A percentile compares a stretch with the other conserved stretches of the same genome.
Evolutionary conservation across 2,797 vertebrate genomes (phyloP).

Genomic region (Helostoma temminkii): DNA sequence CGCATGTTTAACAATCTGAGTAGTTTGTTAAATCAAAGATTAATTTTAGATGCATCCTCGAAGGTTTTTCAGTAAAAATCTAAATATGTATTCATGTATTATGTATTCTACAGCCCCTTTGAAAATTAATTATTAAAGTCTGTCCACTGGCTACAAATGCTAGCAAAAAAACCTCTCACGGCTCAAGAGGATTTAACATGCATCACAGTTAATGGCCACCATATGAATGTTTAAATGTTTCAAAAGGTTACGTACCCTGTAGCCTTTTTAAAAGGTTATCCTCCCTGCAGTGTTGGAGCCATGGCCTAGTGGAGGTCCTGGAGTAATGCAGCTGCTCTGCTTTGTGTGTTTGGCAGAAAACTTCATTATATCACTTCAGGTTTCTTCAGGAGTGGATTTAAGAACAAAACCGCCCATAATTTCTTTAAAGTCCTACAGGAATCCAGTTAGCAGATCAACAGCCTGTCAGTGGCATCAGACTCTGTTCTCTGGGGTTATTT

Average conservation of each 20-base stretch:
- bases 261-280: constrained; percentile 74
- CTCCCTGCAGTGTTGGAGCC: constrained; percentile 48
- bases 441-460: constrained; percentile 29
- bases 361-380: constrained; percentile 39
- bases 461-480: constrained; percentile 14
- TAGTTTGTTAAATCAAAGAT: constrained; percentile 1
- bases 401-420: constrained; percentile 26
- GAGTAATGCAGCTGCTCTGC: constrained; percentile 34
- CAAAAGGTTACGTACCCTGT: constrained; percentile 72
- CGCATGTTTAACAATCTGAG: constrained; percentile 11
- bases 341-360: constrained; percentile 43
- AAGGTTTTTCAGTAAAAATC: constrained; percentile 32
- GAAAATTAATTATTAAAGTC: constrained; percentile 58
- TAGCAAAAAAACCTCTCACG: constrained; percentile 37
- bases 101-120: constrained; percentile 40
- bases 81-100: constrained; percentile 48
- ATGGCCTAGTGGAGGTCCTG: constrained; percentile 53
- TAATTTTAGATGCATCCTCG: constrained; percentile 33
- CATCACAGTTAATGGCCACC: constrained; percentile 68
- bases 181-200: constrained; percentile 70
- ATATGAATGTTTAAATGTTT: constrained; percentile 72
- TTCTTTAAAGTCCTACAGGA: constrained; percentile 35
- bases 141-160: constrained; percentile 46
- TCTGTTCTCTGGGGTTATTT: too few species aligned
- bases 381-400: constrained; percentile 43